Evolutionary conservation across 2,113 vertebrate genomes (phyloP).

Genomic region (Microcebus jonahi): DNA sequence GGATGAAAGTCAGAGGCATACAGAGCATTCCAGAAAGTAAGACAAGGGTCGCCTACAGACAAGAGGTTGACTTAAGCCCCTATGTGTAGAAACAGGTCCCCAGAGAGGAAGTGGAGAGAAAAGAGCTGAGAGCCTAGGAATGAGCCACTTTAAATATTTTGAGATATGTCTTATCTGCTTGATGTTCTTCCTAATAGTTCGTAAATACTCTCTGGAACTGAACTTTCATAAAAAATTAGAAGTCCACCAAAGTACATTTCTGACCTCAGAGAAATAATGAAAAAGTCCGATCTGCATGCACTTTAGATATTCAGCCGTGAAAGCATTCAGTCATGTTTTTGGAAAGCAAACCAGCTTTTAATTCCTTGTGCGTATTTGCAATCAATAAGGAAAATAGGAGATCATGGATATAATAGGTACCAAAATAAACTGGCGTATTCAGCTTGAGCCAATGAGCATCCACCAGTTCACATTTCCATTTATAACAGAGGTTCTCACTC

Average conservation of each 20-base stretch:
- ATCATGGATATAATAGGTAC: neutral
- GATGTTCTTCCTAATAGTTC: neutral
- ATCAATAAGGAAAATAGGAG: neutral
- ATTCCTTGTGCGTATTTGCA: neutral
- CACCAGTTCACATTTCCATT: conserved; percentile 44
- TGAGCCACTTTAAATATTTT: neutral
- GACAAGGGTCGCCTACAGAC: neutral
- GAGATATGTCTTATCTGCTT: neutral
- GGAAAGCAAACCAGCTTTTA: neutral
- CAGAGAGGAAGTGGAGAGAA: neutral
- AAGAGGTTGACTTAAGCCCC: neutral
- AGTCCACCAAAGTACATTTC: neutral
- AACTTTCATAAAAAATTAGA: neutral
- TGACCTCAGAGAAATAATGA: neutral
- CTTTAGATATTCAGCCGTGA: neutral
- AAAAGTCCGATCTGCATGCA: fast-evolving
- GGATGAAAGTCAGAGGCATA: neutral
- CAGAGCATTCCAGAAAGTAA: conserved; percentile 36
- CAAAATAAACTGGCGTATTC: neutral
- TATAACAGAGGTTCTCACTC: conserved; percentile 60
- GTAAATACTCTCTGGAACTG: neutral
- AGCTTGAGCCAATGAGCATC: neutral
- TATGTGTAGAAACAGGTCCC: neutral
- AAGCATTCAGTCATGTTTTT: neutral
- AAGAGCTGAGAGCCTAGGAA: neutral